phyloP scores from a whole-genome alignment of 1,140 invertebrate genomes.

The Agrypnia vestita region DNA sequence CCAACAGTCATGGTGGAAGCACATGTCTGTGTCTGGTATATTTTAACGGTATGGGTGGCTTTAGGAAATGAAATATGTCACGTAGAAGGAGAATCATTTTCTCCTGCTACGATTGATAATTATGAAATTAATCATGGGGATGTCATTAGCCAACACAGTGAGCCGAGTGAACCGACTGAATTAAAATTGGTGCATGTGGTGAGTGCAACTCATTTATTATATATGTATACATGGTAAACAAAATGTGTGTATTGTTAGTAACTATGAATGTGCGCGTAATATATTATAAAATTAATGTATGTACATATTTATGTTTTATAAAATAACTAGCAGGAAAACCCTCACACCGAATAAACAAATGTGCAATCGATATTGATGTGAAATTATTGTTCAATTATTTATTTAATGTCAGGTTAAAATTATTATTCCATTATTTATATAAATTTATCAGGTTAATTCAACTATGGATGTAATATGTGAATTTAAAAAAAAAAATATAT shows the following conservation, averaged over 20 bases:
- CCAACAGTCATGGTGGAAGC: slow-evolving; percentile 44
- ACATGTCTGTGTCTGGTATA: slow-evolving; percentile 33
- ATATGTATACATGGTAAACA: too few species aligned
- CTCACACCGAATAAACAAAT: neutral
- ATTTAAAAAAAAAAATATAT: neutral
- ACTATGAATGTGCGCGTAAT: too few species aligned
- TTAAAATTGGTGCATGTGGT: slow-evolving; percentile 63
- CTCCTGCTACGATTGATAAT: slow-evolving; percentile 17
- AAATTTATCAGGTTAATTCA: neutral
- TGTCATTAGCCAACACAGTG: neutral
- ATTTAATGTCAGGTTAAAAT: too few species aligned
- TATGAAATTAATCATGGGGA: neutral
- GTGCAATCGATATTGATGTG: too few species aligned
- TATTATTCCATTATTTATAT: neutral
- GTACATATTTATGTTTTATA: neutral
- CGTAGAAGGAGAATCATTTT: slow-evolving; percentile 10
- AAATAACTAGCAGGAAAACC: neutral
- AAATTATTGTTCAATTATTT: too few species aligned
- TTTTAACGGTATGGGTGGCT: slow-evolving; percentile 35
- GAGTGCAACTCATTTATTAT: slow-evolving; percentile 36
- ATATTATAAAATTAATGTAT: neutral
- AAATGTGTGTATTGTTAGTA: too few species aligned
- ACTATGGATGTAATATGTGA: neutral
- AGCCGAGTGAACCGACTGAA: slow-evolving; percentile 36
- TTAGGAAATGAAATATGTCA: slow-evolving; percentile 25